Evolutionary conservation across 1,140 invertebrate genomes (phyloP), one percentile per base, ranked within the genome.

Genomic region (Tetragonula clypearis): DNA sequence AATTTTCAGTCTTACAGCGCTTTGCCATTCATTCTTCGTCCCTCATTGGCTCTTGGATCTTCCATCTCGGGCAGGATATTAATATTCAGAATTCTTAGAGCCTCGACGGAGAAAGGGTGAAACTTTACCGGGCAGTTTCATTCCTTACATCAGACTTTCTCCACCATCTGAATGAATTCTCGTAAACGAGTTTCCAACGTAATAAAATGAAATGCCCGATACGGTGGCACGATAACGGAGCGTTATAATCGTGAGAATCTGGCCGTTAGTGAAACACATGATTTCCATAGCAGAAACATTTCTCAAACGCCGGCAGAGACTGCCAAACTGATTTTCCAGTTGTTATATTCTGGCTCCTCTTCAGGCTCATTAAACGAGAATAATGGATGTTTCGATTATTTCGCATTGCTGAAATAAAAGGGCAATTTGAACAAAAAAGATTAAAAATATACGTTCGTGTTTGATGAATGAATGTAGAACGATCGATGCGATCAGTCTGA

Each of bases 391-490:
- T 65, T 60, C 55, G 53, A 78, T 78, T 53, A 78, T 26, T 58
- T 17, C 65, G 65, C 35, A 35, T n/a, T 15, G 5, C 55, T 35
- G 69, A 78, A 78, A 71, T 78, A 83, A n/a, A 15, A n/a, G 26
- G 21, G 65, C 19, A n/a, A n/a, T 19, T 21, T 35, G 21, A 19
- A 19, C 12, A 30, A 17, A 12, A 19, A 83, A 79, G 23, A 55
- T 60, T 58, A 35, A 65, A 78, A 60, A 68, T 83, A 60, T 15
- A 55, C 35, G 19, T 21, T 77, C 21, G 56, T n/a, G 56, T 82
- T 82, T 60, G 80, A 75, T 21, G 80, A 66, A 9, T 56, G 82
- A 84, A 79, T 71, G 53, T 30, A 60, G 78, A 84, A 60, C 55
- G 74, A 2, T 68, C 62, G 56, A 62, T 41, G 56, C n/a, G 21